Evolutionary conservation across 1,140 invertebrate species (phyloP), one percentile per base, ranked within the genome.

Genomic region (Polyergus mexicanus): DNA sequence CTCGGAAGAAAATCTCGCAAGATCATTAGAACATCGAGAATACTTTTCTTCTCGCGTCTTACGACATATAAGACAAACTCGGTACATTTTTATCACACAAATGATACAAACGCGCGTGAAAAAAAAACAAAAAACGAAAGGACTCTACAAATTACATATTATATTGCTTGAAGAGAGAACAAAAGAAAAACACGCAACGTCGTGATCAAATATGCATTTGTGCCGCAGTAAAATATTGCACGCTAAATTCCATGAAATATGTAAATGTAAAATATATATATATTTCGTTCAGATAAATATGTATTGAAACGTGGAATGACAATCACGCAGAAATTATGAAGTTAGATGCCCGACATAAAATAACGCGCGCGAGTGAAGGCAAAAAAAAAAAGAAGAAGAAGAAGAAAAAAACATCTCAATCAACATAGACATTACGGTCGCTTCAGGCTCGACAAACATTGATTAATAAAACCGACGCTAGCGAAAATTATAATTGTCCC

Each of bases 401-500:
- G n/a, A 51, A 35, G 5, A n/a, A 16, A 22, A 65, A 32, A 56
- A 13, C 66, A 8, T 81, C 51, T 81, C 65, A 71, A 71, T 81
- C 77, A 71, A 44, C 51, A 7, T 25, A 35, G 32, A 68, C 51
- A 22, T 80, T 41, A 71, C 11, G 35, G 25, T 71, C 35, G 51
- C 66, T 81, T 56, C 66, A 68, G 19, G 54, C 28, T 47, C 38
- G 78, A 74, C 78, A 44, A 60, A 60, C 54, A 44, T 60, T 72
- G 44, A 72, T 81, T 81, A 83, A 83, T 72, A 63, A 28, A 54
- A 72, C 38, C 54, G 68, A 47, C 11, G 66, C 54, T 83, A 25
- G 54, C 11, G 28, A 83, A 83, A 83, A 83, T 74, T 38, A 60
- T 72, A 83, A 83, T 83, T 83, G 78, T 60, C 16, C 25, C 13